Percentiles rank a stretch among this genome's conserved stretches.
Evolutionary conservation across 1,140 invertebrate species (phyloP).

Genomic region (Cherax quadricarinatus): DNA sequence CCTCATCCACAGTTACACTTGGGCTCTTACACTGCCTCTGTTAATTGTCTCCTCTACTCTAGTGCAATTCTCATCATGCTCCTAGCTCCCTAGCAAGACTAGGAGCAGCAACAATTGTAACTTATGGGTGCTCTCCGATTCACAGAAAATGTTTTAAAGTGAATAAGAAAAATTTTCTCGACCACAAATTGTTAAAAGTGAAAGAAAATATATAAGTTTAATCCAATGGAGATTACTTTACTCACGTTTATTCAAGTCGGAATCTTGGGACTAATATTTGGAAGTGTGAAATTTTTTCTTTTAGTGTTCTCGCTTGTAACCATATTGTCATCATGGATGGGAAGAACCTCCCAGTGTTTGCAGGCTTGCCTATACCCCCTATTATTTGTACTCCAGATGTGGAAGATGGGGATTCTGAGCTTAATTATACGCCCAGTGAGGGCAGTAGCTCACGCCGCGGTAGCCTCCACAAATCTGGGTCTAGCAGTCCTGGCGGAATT

Average conservation of each 20-base stretch:
- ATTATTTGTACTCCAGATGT: slow-evolving; percentile 50
- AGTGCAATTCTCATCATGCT: too few species aligned
- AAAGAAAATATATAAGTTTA: neutral
- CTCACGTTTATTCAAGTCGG: slow-evolving; percentile 52
- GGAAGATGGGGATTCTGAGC: neutral
- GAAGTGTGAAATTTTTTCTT: slow-evolving; percentile 47
- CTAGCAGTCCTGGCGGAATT: slow-evolving; percentile 26
- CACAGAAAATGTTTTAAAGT: too few species aligned
- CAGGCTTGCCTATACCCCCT: slow-evolving; percentile 53
- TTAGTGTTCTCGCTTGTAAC: slow-evolving; percentile 34
- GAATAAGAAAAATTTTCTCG: too few species aligned
- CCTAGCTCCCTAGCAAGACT: neutral
- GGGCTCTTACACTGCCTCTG: neutral
- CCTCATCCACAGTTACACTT: neutral
- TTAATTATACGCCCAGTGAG: neutral
- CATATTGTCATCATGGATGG: slow-evolving; percentile 34
- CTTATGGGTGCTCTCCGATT: too few species aligned
- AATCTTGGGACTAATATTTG: slow-evolving; percentile 51
- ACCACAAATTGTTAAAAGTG: neutral
- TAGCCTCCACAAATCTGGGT: slow-evolving; percentile 24
- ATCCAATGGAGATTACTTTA: slow-evolving; percentile 16
- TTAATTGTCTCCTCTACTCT: neutral
- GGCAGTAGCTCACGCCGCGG: neutral
- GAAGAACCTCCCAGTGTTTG: slow-evolving; percentile 38
- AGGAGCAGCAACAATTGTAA: too few species aligned